Percentiles rank a stretch among this genome's conserved stretches.
phyloP scores from a whole-genome alignment of 2,888 invertebrate species.

The Helleia helle region DNA sequence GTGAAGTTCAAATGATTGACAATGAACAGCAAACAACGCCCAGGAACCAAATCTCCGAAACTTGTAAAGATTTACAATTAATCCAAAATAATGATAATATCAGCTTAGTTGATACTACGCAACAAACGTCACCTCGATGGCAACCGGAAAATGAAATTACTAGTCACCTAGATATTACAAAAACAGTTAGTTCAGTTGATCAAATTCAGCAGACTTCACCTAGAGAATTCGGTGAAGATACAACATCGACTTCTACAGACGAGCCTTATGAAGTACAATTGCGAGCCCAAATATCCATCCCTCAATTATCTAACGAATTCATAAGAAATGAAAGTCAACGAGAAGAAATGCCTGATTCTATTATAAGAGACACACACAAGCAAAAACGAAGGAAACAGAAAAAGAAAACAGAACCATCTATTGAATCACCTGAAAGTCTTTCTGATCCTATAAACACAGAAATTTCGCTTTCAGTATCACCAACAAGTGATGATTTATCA shows the following conservation, averaged over 20 bases:
- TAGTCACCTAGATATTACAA: slow-evolving; percentile 1
- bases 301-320: slow-evolving; percentile 51
- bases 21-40: slow-evolving; percentile 39
- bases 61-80: no score
- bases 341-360: slow-evolving; percentile 39
- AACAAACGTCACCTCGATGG: slow-evolving; percentile 37
- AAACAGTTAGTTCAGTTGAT: slow-evolving; percentile 23
- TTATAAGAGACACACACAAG: slow-evolving; percentile 47
- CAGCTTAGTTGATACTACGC: slow-evolving; percentile 35
- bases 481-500: slow-evolving; percentile 59
- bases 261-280: slow-evolving; percentile 77
- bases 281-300: slow-evolving; percentile 72
- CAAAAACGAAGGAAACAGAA: slow-evolving; percentile 54
- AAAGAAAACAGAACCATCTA: slow-evolving; percentile 50
- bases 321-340: slow-evolving; percentile 50
- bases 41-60: slow-evolving; percentile 18
- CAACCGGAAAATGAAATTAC: slow-evolving; percentile 10
- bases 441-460: slow-evolving; percentile 68
- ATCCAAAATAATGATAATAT: slow-evolving; percentile 30
- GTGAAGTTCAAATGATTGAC: slow-evolving; percentile 28
- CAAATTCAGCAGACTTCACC: slow-evolving; percentile 72
- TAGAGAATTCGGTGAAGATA: slow-evolving; percentile 65
- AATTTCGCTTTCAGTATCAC: slow-evolving; percentile 55
- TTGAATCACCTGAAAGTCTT: slow-evolving; percentile 58
- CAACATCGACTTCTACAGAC: slow-evolving; percentile 64